These are phyloP conservation scores for Ictinia mississippiensis DNA, from an alignment of 2,797 vertebrate species.

Conservation along the genomic window DNA sequence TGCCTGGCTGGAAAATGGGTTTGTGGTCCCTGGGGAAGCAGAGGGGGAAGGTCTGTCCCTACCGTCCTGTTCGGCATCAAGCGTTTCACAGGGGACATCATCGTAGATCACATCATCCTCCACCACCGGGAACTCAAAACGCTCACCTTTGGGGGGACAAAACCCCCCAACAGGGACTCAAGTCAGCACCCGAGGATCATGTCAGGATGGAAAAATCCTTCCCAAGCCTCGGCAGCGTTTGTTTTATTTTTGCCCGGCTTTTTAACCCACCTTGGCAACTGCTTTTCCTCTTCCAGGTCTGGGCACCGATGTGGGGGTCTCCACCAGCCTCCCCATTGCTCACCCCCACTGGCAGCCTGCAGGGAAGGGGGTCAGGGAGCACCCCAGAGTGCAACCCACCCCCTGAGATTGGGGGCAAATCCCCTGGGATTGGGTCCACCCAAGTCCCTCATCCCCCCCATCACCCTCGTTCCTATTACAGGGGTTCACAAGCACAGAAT, in stretches of 20 bases:
- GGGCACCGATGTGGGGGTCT: not conserved
- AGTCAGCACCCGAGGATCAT: not conserved
- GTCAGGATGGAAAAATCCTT: not conserved
- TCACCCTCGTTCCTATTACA: not conserved
- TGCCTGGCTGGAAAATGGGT: not conserved
- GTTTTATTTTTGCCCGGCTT: accelerated
- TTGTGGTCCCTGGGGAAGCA: accelerated
- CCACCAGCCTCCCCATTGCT: conserved; percentile 69
- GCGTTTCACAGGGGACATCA: conserved; percentile 86
- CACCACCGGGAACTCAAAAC: conserved; percentile 50
- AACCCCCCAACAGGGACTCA: not conserved
- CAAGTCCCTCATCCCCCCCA: no score
- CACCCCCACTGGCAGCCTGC: conserved; percentile 29
- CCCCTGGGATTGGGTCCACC: not conserved
- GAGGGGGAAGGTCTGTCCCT: not conserved
- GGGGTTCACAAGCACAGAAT: not conserved
- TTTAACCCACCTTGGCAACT: conserved; percentile 27
- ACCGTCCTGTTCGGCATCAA: conserved; percentile 71
- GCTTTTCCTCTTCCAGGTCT: conserved; percentile 61
- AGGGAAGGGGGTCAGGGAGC: not conserved
- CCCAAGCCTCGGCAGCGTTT: not conserved
- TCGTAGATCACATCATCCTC: conserved; percentile 92
- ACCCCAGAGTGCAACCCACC: no score
- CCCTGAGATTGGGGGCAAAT: not conserved
- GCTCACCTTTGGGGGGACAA: conserved; percentile 47